phyloP scores from a whole-genome alignment of 2,797 vertebrate genomes.

The Syndactyla subalaris region DNA sequence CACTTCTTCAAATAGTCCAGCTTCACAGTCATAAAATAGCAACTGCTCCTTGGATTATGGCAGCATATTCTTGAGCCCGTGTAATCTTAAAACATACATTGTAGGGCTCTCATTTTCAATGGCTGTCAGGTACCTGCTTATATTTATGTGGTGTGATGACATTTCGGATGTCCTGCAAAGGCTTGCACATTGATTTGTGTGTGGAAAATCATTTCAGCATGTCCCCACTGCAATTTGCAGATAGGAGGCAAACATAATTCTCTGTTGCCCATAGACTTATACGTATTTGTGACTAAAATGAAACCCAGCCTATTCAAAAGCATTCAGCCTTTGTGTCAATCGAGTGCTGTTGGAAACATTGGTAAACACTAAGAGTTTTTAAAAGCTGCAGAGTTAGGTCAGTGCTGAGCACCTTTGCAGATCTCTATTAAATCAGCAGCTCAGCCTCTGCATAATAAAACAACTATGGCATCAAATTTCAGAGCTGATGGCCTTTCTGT shows the following conservation, averaged over 20 bases:
- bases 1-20: conserved; percentile 42
- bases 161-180: conserved; percentile 29
- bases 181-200: conserved; percentile 8
- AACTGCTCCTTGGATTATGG: conserved; percentile 10
- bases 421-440: not conserved
- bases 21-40: conserved; percentile 36
- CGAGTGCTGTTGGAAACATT: not conserved
- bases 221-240: not conserved
- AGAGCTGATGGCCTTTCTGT: not conserved
- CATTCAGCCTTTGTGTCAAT: not conserved
- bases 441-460: not conserved
- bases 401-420: not conserved
- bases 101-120: not conserved
- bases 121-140: not conserved
- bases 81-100: conserved; percentile 43
- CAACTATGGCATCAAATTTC: not conserved
- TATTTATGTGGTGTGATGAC: conserved; percentile 23
- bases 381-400: conserved; percentile 5
- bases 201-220: not conserved
- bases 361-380: not conserved
- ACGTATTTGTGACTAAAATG: not conserved
- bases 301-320: not conserved
- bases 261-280: not conserved
- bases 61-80: not conserved
- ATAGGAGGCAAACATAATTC: not conserved